A percentile compares a stretch with the other conserved stretches of the same genome.
Evolutionary conservation across 1,140 invertebrate species (phyloP).

Genomic region (Zaprionus lachaisei): DNA sequence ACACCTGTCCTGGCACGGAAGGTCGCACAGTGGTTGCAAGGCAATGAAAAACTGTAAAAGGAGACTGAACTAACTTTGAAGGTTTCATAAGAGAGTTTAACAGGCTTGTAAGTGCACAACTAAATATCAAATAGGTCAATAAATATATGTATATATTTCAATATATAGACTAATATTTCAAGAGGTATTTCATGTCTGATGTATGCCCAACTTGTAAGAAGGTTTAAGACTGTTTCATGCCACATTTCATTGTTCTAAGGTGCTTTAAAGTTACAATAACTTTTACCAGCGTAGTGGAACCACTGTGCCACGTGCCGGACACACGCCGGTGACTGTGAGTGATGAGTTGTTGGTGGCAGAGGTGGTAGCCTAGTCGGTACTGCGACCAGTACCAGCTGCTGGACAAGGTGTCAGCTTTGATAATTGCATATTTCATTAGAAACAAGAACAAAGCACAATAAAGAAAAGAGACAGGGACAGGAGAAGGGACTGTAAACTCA

Average conservation of each 20-base stretch:
- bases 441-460: neutral
- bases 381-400: neutral
- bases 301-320: conserved; percentile 29
- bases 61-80: no score
- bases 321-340: conserved; percentile 18
- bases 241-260: no score
- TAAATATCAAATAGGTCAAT: no score
- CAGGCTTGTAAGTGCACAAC: no score
- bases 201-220: no score
- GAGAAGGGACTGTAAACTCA: conserved; percentile 84
- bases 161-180: no score
- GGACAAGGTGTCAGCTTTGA: conserved; percentile 37
- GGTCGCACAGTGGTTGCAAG: conserved; percentile 23
- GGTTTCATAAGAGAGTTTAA: no score
- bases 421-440: conserved; percentile 63
- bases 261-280: no score
- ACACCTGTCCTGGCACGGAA: conserved; percentile 17
- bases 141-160: no score
- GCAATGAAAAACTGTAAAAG: neutral
- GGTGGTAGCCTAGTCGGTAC: neutral
- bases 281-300: neutral
- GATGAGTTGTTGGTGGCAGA: neutral
- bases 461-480: neutral
- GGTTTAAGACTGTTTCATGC: no score
- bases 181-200: no score